Base-by-base conservation (phyloP, 2,888 invertebrate genomes). In the Tolmerus cingulatus region DNA sequence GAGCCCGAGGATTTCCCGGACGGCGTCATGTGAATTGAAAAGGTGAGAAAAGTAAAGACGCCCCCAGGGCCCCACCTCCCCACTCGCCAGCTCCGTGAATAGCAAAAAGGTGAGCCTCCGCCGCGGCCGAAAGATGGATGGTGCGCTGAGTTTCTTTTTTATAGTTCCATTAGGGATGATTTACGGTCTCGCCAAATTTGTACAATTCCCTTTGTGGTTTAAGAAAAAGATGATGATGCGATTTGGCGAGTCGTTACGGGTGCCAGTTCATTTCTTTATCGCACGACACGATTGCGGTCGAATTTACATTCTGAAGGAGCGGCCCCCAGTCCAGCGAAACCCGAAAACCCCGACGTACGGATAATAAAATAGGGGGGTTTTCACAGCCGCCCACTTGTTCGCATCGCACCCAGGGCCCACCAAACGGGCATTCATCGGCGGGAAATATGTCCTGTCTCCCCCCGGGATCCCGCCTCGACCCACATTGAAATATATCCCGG, bases 121-220 rank as follows among this genome's bases (percentile, higher is more conserved):
- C 23, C 66, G 19, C 66, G 74, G 66, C 19, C 74, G 84, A 57
- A 40, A 84, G 84, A 84, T 84, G 84, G 74, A 84, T 84, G 51
- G 74, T 66, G 40, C 37, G 78, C 40, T 23, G 57, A 66, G 74
- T 84, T 66, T 23, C 84, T 57, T 74, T 84, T 84, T 84, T 84
- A 84, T 84, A 84, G 66, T 84, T 84, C 84, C 84, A 84, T 84
- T 84, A 84, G 27, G 84, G 40, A 74, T 84, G 84, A 84, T 84
- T 84, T 84, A 84, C 55, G 84, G 55, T 84, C 66, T 84, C 66
- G 19, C 66, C 84, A 74, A 84, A 84, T 84, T 84, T 84, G 74
- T 66, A 74, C 81, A 46, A 27, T 81, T 55, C 55, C 81, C 81
- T 81, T 81, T 81, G 81, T 81, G 78, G 78, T 78, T 78, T 78